phyloP scores from a whole-genome alignment of 1,140 invertebrate genomes.

The Antheraea mylitta region DNA sequence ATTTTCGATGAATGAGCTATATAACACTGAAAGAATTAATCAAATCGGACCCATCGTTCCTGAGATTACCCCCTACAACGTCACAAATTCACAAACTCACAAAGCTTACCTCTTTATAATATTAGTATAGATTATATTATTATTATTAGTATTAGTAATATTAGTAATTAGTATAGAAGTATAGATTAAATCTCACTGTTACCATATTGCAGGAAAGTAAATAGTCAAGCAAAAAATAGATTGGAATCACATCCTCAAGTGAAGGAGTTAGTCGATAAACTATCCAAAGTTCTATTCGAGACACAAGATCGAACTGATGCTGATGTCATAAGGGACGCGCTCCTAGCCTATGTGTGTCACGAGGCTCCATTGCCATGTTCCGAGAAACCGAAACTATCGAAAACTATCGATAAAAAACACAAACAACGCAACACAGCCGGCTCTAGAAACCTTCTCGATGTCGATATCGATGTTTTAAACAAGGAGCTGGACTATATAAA shows the following conservation, averaged over 20 bases:
- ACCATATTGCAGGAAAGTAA: conserved; percentile 59
- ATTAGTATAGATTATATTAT: too few species aligned
- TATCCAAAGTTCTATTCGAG: conserved; percentile 82
- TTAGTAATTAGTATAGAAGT: too few species aligned
- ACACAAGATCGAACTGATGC: conserved; percentile 83
- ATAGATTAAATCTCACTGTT: too few species aligned
- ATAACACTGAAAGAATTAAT: too few species aligned
- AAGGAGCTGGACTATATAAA: conserved; percentile 72
- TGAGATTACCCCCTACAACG: too few species aligned
- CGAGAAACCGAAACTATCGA: conserved; percentile 40
- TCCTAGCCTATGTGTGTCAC: conserved; percentile 92
- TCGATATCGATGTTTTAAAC: conserved; percentile 63
- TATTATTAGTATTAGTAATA: too few species aligned
- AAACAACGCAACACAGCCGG: conserved; percentile 39
- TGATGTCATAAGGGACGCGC: conserved; percentile 88
- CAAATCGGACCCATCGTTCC: too few species aligned
- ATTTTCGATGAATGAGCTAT: too few species aligned
- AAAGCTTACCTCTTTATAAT: too few species aligned
- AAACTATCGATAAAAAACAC: conserved; percentile 38
- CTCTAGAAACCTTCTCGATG: conserved; percentile 50
- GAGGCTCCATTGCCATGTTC: conserved; percentile 87
- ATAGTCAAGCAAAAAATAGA: conserved; percentile 62
- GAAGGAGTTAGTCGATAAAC: conserved; percentile 81
- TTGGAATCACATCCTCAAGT: conserved; percentile 85
- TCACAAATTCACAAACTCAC: too few species aligned